These are phyloP conservation scores for Scaptomyza polygonia DNA, from an alignment of 2,888 invertebrate species.

Conservation along the genomic window DNA sequence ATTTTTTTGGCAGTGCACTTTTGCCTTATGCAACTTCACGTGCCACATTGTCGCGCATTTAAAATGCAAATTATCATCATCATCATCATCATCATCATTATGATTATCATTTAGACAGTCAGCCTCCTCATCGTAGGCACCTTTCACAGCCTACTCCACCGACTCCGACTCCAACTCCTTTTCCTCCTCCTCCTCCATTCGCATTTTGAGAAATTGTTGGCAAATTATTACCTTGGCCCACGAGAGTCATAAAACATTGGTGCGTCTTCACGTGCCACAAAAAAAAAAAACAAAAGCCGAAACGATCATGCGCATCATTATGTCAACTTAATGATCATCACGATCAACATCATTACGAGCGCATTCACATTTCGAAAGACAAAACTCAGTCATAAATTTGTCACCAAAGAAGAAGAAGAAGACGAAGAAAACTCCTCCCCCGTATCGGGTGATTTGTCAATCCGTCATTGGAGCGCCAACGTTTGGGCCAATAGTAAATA, in stretches of 20 bases:
- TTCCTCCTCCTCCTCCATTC: not conserved
- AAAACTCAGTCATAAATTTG: slow-evolving; percentile 76
- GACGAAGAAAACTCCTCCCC: slow-evolving; percentile 12
- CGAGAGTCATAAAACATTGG: slow-evolving; percentile 71
- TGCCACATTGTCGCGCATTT: slow-evolving; percentile 74
- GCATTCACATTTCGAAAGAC: slow-evolving; percentile 34
- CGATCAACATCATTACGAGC: slow-evolving; percentile 13
- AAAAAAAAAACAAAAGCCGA: not conserved
- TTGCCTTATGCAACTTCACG: slow-evolving; percentile 31
- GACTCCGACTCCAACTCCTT: too few relatives aligned
- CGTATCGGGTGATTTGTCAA: slow-evolving; percentile 64
- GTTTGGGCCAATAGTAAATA: slow-evolving; percentile 52
- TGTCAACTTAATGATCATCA: slow-evolving; percentile 21
- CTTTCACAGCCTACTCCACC: too few relatives aligned
- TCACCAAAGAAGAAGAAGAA: slow-evolving; percentile 67
- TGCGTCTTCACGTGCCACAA: slow-evolving; percentile 73
- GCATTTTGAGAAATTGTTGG: slow-evolving; percentile 64
- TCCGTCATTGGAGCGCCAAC: slow-evolving; percentile 75
- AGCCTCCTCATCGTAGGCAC: slow-evolving; percentile 23
- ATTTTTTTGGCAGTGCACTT: slow-evolving; percentile 1
- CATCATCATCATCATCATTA: slow-evolving; percentile 58
- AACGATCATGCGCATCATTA: slow-evolving; percentile 2
- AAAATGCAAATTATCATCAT: slow-evolving; percentile 80
- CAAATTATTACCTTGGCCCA: slow-evolving; percentile 76
- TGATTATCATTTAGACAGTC: slow-evolving; percentile 24